Conservation (phyloP, 2,888 invertebrate genomes). For the Deilephila porcellus region DNA sequence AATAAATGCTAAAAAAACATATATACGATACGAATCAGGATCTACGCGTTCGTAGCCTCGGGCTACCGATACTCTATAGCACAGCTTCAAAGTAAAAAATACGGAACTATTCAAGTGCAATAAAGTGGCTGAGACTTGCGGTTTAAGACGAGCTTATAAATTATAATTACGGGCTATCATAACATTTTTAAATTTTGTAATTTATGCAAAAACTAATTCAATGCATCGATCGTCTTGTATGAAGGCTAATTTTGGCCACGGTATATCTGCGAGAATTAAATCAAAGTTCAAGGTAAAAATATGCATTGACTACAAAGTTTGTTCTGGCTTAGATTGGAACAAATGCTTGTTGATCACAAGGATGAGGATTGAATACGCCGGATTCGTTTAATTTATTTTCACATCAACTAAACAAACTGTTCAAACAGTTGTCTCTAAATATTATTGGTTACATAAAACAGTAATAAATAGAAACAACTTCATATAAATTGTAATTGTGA, state of each 20-base stretch:
- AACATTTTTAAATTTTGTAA: neutral
- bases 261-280: neutral
- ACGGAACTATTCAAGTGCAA: conserved; percentile 14
- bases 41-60: conserved; percentile 11
- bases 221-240: neutral
- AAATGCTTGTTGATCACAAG: too few species aligned
- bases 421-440: neutral
- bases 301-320: too few species aligned
- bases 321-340: too few species aligned
- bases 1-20: neutral
- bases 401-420: too few species aligned
- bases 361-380: too few species aligned
- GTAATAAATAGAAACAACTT: neutral
- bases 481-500: neutral
- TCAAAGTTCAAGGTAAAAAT: conserved; percentile 3
- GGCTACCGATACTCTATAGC: conserved; percentile 4
- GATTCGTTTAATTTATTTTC: too few species aligned
- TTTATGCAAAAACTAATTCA: neutral
- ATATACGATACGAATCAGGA: conserved; percentile 18
- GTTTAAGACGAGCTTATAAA: neutral
- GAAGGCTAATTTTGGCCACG: neutral
- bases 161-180: conserved; percentile 11
- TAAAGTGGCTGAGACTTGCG: conserved; percentile 1
- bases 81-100: neutral
- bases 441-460: neutral